These are phyloP conservation scores for Enteromius afrohamiltoni DNA, from an alignment of 2,797 vertebrate species.

Conservation along the genomic window DNA sequence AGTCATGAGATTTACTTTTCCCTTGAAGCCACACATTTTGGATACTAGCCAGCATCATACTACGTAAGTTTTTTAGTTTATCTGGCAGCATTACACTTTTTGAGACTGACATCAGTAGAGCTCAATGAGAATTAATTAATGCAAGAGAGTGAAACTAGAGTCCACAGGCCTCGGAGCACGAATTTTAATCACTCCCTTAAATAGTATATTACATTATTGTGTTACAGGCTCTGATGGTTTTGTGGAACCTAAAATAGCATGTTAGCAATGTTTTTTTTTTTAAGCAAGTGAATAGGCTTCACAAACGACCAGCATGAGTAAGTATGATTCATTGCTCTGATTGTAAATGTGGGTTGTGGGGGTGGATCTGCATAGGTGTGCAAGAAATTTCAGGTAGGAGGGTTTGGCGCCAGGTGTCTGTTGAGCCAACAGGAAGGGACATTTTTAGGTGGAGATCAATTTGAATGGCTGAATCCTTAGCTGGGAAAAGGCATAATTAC, in stretches of 20 bases:
- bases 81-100: background rate
- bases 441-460: constrained; percentile 9
- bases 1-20: background rate
- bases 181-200: constrained; percentile 27
- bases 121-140: constrained; percentile 30
- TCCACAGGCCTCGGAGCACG: constrained; percentile 2
- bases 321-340: constrained; percentile 26
- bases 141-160: constrained; percentile 8
- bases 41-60: background rate
- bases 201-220: background rate
- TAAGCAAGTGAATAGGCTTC: background rate
- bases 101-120: constrained; percentile 13
- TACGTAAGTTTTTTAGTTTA: background rate
- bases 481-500: constrained; percentile 4
- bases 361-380: constrained; percentile 25
- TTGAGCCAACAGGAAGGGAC: background rate
- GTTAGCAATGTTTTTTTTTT: background rate
- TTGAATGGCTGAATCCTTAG: background rate
- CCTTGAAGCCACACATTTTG: background rate
- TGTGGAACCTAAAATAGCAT: background rate
- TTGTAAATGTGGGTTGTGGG: constrained; percentile 6
- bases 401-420: background rate
- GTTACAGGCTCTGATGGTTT: background rate
- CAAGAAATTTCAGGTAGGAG: constrained; percentile 8
- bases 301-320: constrained; percentile 6